Conservation (phyloP, 2,888 invertebrate species). For the Galerucella nymphaeae region DNA sequence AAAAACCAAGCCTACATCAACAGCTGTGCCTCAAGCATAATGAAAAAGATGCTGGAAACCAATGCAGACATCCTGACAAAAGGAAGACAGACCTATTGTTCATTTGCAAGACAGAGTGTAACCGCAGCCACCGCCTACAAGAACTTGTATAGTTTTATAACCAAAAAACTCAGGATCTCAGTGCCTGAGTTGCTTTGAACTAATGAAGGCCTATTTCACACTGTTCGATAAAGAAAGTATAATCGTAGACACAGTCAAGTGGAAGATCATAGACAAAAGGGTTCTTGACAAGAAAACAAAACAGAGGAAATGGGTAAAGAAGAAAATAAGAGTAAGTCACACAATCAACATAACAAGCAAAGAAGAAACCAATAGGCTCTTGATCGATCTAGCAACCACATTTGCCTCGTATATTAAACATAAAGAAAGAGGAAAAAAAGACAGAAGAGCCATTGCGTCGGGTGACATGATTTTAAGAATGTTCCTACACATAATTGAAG, state of each 20-base stretch:
- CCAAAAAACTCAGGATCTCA: constrained; percentile 27
- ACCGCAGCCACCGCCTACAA: constrained; percentile 46
- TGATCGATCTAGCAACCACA: background rate
- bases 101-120: constrained; percentile 41
- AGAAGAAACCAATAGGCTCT: too few relatives aligned
- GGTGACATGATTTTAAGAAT: constrained; percentile 45
- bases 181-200: background rate
- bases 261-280: background rate
- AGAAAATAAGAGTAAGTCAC: too few relatives aligned
- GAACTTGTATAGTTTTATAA: constrained; percentile 44
- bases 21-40: background rate
- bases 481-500: constrained; percentile 48
- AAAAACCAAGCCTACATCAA: constrained; percentile 26
- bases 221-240: background rate
- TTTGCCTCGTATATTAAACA: constrained; percentile 48
- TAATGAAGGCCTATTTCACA: background rate
- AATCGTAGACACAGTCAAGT: background rate
- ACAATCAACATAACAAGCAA: too few relatives aligned
- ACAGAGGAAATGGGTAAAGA: too few relatives aligned
- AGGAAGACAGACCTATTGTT: constrained; percentile 47
- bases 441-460: constrained; percentile 49
- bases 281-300: too few relatives aligned
- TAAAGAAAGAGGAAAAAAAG: constrained; percentile 46
- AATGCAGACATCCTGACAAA: constrained; percentile 38
- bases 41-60: background rate